phyloP scores from a whole-genome alignment of 2,888 invertebrate species.

The Pollenia griseotomentosa region DNA sequence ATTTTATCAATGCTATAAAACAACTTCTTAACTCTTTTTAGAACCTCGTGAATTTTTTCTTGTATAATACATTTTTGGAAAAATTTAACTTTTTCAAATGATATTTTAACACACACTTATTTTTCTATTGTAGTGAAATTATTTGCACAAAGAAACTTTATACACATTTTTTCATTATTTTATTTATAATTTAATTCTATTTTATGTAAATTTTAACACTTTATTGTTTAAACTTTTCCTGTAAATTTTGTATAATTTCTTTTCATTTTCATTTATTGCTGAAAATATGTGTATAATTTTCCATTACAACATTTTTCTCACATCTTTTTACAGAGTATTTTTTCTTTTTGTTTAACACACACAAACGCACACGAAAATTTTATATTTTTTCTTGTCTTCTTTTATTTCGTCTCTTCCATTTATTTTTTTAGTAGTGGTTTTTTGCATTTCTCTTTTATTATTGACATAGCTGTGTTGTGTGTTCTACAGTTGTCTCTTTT shows the following conservation, averaged over 20 bases:
- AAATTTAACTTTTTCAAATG: constrained; percentile 16
- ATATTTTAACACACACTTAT: constrained; percentile 39
- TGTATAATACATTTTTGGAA: constrained; percentile 49
- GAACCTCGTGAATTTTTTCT: constrained; percentile 54
- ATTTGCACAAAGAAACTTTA: constrained; percentile 42
- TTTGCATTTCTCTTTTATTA: constrained; percentile 74
- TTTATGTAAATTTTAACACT: constrained; percentile 3
- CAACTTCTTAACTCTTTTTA: constrained; percentile 11
- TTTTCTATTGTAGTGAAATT: constrained; percentile 26
- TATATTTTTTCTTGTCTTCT: constrained; percentile 69
- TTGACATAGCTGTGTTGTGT: constrained; percentile 66
- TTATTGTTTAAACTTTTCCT: constrained; percentile 15
- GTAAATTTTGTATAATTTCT: constrained; percentile 32
- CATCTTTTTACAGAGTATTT: constrained; percentile 59
- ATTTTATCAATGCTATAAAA: constrained; percentile 24
- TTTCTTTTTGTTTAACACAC: constrained; percentile 48
- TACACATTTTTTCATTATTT: constrained; percentile 10
- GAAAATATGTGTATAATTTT: constrained; percentile 70
- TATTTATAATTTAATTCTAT: constrained; percentile 30
- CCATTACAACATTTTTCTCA: constrained; percentile 71
- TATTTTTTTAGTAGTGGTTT: constrained; percentile 70
- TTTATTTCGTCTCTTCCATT: constrained; percentile 73
- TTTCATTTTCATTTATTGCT: constrained; percentile 51
- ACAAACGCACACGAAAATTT: constrained; percentile 47
- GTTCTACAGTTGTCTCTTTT: constrained; percentile 47